A percentile compares a stretch with the other conserved stretches of the same genome.
Conservation (phyloP, 2,888 invertebrate genomes). For the Lasioglossum lativentre region DNA sequence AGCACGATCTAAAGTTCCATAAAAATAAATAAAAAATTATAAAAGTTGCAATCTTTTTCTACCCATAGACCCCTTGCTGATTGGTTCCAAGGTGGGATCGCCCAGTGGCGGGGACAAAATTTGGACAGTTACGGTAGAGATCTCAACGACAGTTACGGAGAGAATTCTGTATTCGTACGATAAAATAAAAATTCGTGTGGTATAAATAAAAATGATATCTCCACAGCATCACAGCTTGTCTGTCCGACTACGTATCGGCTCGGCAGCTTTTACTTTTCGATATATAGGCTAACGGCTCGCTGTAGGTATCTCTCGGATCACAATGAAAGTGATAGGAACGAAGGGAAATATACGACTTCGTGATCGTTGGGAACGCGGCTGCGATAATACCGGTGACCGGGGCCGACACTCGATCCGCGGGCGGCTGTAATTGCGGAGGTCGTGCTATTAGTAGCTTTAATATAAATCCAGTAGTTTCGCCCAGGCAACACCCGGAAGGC, state of each 20-base stretch:
- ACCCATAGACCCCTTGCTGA: too few relatives aligned
- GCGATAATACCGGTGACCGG: conserved; percentile 28
- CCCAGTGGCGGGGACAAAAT: too few relatives aligned
- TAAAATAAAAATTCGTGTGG: too few relatives aligned
- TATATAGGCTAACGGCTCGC: not conserved
- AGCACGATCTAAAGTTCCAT: too few relatives aligned
- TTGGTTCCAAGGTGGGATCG: too few relatives aligned
- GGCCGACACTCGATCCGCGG: not conserved
- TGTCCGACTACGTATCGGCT: not conserved
- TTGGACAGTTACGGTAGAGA: too few relatives aligned
- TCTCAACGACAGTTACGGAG: too few relatives aligned
- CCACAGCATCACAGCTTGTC: not conserved
- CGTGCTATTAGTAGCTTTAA: conserved; percentile 35
- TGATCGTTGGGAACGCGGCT: not conserved
- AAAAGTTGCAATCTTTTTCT: too few relatives aligned
- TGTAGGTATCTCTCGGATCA: not conserved
- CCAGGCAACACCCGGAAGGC: conserved; percentile 35
- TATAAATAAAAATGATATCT: too few relatives aligned
- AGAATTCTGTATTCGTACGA: too few relatives aligned
- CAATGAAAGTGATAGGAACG: conserved; percentile 13
- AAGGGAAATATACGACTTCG: not conserved
- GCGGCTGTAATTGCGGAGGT: conserved; percentile 32
- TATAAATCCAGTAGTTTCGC: conserved; percentile 35
- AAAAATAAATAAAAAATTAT: too few relatives aligned
- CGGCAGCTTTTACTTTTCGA: not conserved